These are phyloP conservation scores for Sebastes minor DNA, from an alignment of 2,797 vertebrate species.

Conservation along the genomic window DNA sequence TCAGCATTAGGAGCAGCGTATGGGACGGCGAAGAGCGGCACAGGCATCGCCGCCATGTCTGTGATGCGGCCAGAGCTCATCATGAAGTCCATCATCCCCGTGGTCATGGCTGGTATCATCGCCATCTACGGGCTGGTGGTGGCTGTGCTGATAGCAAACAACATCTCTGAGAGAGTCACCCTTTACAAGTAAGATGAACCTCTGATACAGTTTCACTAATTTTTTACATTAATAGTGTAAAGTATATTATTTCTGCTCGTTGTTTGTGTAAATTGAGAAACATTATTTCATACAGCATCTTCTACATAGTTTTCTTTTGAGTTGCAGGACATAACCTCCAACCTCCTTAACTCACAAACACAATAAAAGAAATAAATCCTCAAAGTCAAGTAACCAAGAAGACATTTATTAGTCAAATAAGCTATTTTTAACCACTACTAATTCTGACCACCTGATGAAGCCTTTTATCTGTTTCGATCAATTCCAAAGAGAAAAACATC, in stretches of 20 bases:
- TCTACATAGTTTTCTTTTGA: background rate
- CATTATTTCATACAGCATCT: background rate
- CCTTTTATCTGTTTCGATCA: background rate
- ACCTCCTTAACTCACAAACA: background rate
- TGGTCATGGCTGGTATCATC: constrained; percentile 99
- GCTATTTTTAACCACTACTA: background rate
- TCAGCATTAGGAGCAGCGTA: constrained; percentile 97
- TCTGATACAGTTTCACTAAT: background rate
- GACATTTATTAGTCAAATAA: background rate
- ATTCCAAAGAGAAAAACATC: background rate
- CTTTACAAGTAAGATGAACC: constrained; percentile 91
- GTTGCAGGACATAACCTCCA: background rate
- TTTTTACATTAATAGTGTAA: background rate
- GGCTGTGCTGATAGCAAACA: constrained; percentile 97
- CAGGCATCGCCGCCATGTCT: constrained; percentile 98
- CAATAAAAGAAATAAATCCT: background rate
- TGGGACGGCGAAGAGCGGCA: constrained; percentile 98
- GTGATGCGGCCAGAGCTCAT: constrained; percentile 99
- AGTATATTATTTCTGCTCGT: background rate
- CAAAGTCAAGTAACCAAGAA: background rate
- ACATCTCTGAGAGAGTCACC: constrained; percentile 84
- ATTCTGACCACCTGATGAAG: background rate
- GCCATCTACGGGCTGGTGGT: constrained; percentile 99
- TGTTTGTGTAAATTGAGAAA: background rate
- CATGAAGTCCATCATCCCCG: constrained; percentile 99